These are phyloP conservation scores for Probaryconus sp. DNA, from an alignment of 1,140 invertebrate species.

Conservation along the genomic window DNA sequence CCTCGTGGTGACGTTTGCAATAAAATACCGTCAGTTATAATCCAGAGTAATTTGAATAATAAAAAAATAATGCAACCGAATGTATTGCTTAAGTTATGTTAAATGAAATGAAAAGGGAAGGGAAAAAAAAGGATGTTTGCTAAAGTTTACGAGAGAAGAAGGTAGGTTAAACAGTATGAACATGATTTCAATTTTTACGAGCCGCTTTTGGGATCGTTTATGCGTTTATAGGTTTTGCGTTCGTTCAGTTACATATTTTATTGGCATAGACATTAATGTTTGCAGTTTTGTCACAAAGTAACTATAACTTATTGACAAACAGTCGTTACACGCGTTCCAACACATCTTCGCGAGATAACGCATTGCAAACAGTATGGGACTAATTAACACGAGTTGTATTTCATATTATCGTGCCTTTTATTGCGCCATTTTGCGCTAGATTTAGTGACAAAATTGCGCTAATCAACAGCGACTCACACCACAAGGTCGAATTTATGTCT, in stretches of 20 bases:
- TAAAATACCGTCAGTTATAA: too few species aligned
- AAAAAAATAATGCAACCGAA: too few species aligned
- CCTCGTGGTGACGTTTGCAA: too few species aligned
- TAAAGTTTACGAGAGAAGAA: too few species aligned
- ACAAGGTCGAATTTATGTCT: constrained; percentile 48
- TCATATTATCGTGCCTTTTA: constrained; percentile 60
- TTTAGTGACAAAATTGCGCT: constrained; percentile 58
- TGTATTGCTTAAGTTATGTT: too few species aligned
- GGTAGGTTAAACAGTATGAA: too few species aligned
- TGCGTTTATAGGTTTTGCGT: too few species aligned
- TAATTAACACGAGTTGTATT: constrained; percentile 47
- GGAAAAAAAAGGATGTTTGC: too few species aligned
- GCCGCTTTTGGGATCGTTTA: too few species aligned
- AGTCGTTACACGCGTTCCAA: constrained; percentile 39
- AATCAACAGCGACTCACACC: constrained; percentile 51
- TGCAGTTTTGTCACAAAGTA: constrained; percentile 45
- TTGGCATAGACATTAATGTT: constrained; percentile 17
- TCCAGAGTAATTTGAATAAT: too few species aligned
- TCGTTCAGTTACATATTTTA: constrained; percentile 22
- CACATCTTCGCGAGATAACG: constrained; percentile 47
- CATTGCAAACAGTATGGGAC: constrained; percentile 41
- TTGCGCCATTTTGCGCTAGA: constrained; percentile 51
- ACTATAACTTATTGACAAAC: constrained; percentile 54
- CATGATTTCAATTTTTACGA: too few species aligned
- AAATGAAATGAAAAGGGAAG: too few species aligned